Conservation (phyloP, 2,113 vertebrate genomes). For the Phoenicopterus ruber region DNA sequence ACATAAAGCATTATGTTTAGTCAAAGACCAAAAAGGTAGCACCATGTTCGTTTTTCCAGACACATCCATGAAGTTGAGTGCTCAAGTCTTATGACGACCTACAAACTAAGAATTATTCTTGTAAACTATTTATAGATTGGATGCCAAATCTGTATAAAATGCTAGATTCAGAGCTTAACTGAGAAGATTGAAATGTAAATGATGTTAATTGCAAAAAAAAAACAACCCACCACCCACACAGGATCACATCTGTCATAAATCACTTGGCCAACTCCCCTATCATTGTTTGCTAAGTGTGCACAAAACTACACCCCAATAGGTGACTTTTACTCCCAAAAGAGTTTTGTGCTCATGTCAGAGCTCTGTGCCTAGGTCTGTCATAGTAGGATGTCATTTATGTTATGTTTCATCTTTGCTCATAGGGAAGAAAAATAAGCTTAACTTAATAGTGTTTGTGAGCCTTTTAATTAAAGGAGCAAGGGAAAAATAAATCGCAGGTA, state of each 20-base stretch:
- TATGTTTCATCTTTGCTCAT: background rate
- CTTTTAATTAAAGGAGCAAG: background rate
- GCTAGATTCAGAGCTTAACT: background rate
- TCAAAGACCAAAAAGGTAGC: background rate
- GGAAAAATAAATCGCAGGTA: background rate
- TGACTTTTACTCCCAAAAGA: background rate
- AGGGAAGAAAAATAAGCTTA: background rate
- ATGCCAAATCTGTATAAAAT: background rate
- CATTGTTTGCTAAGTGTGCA: background rate
- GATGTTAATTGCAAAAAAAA: background rate
- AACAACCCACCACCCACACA: too few relatives aligned
- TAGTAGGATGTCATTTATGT: background rate
- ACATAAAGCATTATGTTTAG: background rate
- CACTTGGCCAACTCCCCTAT: background rate
- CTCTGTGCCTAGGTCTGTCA: background rate
- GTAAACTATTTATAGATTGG: background rate
- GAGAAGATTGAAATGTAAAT: background rate
- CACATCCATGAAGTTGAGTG: background rate
- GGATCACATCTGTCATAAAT: background rate
- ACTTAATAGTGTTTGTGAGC: background rate
- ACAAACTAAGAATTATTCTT: background rate
- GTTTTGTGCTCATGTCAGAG: background rate
- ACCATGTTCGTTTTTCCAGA: background rate
- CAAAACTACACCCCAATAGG: background rate
- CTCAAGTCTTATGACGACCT: background rate